Evolutionary conservation across 2,113 vertebrate genomes (phyloP).

Genomic region (Lepus americanus): DNA sequence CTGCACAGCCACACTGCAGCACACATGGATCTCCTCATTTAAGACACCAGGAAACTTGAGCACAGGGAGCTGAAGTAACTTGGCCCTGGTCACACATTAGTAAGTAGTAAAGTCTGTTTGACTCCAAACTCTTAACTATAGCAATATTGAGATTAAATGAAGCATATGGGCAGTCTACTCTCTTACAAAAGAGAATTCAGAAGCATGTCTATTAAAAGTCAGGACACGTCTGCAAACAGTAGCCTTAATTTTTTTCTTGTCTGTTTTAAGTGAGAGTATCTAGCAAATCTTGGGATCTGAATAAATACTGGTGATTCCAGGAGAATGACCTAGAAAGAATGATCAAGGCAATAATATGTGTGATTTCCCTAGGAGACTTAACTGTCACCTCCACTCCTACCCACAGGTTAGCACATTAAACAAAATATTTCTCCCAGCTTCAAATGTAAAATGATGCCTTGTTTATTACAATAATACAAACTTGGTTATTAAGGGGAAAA

Average conservation of each 20-base stretch:
- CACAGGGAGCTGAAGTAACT: background rate
- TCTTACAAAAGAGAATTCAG: conserved; percentile 36
- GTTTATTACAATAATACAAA: background rate
- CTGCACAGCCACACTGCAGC: background rate
- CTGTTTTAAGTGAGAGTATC: background rate
- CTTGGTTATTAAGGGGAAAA: background rate
- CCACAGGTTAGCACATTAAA: background rate
- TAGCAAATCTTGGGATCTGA: conserved; percentile 10
- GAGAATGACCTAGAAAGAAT: background rate
- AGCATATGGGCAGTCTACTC: background rate
- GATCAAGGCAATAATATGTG: background rate
- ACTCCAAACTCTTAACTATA: background rate
- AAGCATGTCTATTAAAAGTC: background rate
- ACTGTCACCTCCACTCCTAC: background rate
- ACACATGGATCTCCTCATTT: background rate
- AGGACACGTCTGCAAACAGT: background rate
- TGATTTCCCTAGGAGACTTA: background rate
- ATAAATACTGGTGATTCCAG: background rate
- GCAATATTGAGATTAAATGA: background rate
- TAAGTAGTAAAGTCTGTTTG: background rate
- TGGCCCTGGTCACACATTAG: background rate
- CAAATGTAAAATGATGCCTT: background rate
- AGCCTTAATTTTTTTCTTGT: background rate
- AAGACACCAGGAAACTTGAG: background rate
- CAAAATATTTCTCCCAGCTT: conserved; percentile 33